Evolutionary conservation across 1,140 invertebrate species (phyloP).

Genomic region (Drosophila arizonae): DNA sequence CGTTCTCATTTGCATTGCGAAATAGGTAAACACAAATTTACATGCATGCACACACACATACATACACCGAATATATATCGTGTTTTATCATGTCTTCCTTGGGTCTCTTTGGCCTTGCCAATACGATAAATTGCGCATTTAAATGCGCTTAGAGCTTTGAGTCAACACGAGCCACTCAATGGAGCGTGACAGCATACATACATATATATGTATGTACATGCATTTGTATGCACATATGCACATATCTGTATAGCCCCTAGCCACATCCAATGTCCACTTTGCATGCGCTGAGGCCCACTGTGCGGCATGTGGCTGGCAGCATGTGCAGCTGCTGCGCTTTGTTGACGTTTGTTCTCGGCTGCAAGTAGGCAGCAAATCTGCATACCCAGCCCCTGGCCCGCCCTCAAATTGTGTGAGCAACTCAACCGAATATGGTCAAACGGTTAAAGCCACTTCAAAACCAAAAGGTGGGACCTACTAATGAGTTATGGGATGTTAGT

Average conservation of each 20-base stretch:
- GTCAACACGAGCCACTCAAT: constrained; percentile 16
- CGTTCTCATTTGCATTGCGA: not conserved
- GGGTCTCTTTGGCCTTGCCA: constrained; percentile 33
- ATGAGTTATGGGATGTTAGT: constrained; percentile 5
- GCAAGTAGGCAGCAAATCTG: constrained; percentile 13
- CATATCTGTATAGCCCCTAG: too few species aligned
- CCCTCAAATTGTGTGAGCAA: constrained; percentile 3
- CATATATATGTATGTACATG: not conserved
- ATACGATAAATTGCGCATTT: constrained; percentile 44
- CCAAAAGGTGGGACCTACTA: constrained; percentile 13
- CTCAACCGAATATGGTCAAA: constrained; percentile 46
- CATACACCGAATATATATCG: not conserved
- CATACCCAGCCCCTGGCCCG: constrained; percentile 7
- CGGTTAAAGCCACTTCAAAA: constrained; percentile 16
- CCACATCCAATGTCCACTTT: not conserved
- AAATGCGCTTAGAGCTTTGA: constrained; percentile 19
- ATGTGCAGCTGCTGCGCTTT: constrained; percentile 23
- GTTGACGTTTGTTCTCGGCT: constrained; percentile 23
- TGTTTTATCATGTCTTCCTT: constrained; percentile 2
- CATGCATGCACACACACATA: not conserved
- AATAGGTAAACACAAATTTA: not conserved
- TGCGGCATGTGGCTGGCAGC: constrained; percentile 30
- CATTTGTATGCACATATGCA: too few species aligned
- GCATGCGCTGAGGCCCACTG: constrained; percentile 33
- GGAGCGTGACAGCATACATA: constrained; percentile 7